phyloP scores from a whole-genome alignment of 2,797 vertebrate species.

The Rhinatrema bivittatum region DNA sequence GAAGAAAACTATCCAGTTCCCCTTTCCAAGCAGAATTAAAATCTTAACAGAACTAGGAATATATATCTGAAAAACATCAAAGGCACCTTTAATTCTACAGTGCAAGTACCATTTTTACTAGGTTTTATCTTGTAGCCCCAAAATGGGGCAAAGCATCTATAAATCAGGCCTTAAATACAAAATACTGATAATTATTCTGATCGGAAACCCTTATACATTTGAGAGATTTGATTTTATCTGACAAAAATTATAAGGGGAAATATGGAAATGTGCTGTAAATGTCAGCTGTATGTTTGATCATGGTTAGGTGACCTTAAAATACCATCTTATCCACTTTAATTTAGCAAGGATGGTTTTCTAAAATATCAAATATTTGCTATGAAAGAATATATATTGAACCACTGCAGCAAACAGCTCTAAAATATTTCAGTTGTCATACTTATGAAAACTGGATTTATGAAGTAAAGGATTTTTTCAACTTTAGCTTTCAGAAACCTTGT shows the following conservation, averaged over 20 bases:
- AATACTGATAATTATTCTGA: conserved; percentile 16
- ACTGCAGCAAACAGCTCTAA: conserved; percentile 36
- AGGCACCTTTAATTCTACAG: no score
- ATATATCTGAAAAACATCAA: not conserved
- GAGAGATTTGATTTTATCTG: conserved; percentile 25
- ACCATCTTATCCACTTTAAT: conserved; percentile 68
- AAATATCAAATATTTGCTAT: conserved; percentile 71
- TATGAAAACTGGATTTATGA: conserved; percentile 14
- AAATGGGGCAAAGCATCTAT: no score
- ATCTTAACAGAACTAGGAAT: no score
- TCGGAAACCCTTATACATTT: conserved; percentile 24
- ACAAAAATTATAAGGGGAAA: conserved; percentile 40
- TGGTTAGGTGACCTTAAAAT: conserved; percentile 76
- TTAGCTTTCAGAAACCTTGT: no score
- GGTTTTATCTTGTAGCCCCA: no score
- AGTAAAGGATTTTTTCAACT: no score
- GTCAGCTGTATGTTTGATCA: conserved; percentile 72
- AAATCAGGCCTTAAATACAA: no score
- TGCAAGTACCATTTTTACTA: conserved; percentile 18
- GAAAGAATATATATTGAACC: conserved; percentile 49
- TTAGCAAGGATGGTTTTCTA: conserved; percentile 55
- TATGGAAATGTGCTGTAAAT: conserved; percentile 74
- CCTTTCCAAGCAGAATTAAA: no score
- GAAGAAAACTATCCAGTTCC: no score
- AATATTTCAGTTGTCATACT: conserved; percentile 22